These are phyloP conservation scores for Neoitamus cyanurus DNA, from an alignment of 2,888 invertebrate genomes.

Conservation along the genomic window DNA sequence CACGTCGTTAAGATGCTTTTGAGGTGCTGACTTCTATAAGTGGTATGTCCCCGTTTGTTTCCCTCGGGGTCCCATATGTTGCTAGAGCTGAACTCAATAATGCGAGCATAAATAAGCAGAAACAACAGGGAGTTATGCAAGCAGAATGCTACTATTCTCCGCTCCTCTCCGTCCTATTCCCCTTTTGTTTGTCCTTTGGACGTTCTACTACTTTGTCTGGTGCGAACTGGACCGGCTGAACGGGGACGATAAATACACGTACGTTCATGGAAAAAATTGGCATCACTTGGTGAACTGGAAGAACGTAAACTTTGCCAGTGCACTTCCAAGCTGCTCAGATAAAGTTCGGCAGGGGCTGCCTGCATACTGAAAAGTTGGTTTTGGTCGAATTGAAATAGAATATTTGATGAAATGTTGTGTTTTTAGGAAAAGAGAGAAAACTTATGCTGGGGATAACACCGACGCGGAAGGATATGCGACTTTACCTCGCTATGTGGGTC, in stretches of 20 bases:
- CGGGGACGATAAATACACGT: constrained; percentile 22
- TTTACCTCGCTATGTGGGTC: not conserved
- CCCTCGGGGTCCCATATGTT: constrained; percentile 34
- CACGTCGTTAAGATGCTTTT: constrained; percentile 43
- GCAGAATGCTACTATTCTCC: constrained; percentile 6
- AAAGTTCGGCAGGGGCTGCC: constrained; percentile 10
- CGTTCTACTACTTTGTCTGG: not conserved
- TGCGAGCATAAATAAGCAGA: constrained; percentile 42
- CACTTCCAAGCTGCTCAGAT: constrained; percentile 24
- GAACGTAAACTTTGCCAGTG: constrained; percentile 37
- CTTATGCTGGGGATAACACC: not conserved
- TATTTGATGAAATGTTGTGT: constrained; percentile 28
- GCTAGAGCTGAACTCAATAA: constrained; percentile 41
- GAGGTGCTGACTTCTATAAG: constrained; percentile 43
- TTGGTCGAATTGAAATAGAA: constrained; percentile 36
- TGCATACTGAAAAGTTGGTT: constrained; percentile 20
- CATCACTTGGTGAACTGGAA: constrained; percentile 29
- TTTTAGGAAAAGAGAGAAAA: not conserved
- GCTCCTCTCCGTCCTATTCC: not conserved
- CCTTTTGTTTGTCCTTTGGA: not conserved
- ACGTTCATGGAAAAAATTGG: constrained; percentile 5
- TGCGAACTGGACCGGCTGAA: constrained; percentile 14
- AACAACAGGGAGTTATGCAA: constrained; percentile 40
- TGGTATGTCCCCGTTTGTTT: constrained; percentile 23
- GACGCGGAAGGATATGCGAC: not conserved